phyloP scores from a whole-genome alignment of 2,888 invertebrate species.

The Capitulum mitella region DNA sequence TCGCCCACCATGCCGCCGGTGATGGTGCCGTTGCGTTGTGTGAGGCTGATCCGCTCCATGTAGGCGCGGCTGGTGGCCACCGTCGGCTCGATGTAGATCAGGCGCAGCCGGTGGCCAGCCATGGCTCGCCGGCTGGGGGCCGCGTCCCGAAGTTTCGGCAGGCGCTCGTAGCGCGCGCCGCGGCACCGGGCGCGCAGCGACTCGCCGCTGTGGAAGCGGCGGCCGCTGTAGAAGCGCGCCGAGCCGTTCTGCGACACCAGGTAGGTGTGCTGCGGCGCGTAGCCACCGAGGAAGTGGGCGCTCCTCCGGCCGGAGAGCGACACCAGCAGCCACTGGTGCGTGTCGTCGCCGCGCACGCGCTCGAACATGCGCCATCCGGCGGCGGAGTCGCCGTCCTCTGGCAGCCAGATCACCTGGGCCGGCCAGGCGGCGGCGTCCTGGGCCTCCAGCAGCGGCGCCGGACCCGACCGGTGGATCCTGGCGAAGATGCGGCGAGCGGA shows the following conservation, averaged over 20 bases:
- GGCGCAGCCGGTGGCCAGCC: too few species aligned
- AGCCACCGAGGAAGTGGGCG: not conserved
- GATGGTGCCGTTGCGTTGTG: not conserved
- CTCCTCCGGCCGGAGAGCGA: slow-evolving; percentile 28
- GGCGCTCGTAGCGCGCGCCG: not conserved
- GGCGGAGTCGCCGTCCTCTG: too few species aligned
- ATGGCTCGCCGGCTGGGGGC: not conserved
- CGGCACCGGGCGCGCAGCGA: not conserved
- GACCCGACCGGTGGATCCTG: too few species aligned
- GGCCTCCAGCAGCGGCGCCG: too few species aligned
- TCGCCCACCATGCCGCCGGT: not conserved
- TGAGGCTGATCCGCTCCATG: too few species aligned
- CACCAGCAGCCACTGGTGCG: slow-evolving; percentile 17
- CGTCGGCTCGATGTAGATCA: too few species aligned
- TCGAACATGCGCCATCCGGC: too few species aligned
- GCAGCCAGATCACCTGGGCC: too few species aligned
- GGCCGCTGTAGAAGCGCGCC: not conserved
- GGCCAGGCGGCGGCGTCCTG: too few species aligned
- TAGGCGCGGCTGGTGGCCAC: too few species aligned
- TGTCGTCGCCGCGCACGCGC: not conserved
- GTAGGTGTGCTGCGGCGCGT: not conserved
- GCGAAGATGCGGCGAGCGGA: too few species aligned
- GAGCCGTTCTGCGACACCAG: not conserved
- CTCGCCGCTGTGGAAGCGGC: not conserved
- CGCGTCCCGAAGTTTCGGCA: too few species aligned